Conservation (phyloP, 2,113 vertebrate species). For the Burhinus bistriatus region DNA sequence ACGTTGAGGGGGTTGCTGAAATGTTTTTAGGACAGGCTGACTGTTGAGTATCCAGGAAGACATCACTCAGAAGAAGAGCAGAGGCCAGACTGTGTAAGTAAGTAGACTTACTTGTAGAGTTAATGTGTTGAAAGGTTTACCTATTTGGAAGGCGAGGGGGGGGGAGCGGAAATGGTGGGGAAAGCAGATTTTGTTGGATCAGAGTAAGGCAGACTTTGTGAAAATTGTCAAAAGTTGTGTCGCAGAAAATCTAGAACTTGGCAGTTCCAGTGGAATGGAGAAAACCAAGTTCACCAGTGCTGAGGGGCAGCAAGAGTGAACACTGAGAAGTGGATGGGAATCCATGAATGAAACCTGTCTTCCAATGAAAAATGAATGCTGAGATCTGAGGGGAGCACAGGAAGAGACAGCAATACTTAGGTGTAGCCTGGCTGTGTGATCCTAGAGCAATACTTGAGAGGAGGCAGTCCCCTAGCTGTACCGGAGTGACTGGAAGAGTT, state of each 20-base stretch:
- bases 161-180: too few relatives aligned
- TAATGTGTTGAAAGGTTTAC: not conserved
- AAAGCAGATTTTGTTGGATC: not conserved
- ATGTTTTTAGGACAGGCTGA: not conserved
- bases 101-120: not conserved
- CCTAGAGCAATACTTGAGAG: accelerated
- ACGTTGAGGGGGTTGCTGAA: not conserved
- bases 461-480: not conserved
- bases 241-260: not conserved
- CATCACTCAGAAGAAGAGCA: not conserved
- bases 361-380: not conserved
- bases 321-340: not conserved
- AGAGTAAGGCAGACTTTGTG: not conserved
- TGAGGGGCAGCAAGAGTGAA: not conserved
- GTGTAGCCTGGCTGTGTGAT: not conserved
- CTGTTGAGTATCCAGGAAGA: not conserved
- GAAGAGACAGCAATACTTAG: not conserved
- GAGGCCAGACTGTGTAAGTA: not conserved
- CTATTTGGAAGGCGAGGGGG: not conserved
- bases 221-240: not conserved
- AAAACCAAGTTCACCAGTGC: not conserved
- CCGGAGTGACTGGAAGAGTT: not conserved
- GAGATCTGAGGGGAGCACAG: not conserved
- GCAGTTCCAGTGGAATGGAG: not conserved
- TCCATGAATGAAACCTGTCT: not conserved